A percentile compares a stretch with the other conserved stretches of the same genome.
Conservation (phyloP, 2,888 invertebrate genomes). For the Sinohyriopsis cumingii region DNA sequence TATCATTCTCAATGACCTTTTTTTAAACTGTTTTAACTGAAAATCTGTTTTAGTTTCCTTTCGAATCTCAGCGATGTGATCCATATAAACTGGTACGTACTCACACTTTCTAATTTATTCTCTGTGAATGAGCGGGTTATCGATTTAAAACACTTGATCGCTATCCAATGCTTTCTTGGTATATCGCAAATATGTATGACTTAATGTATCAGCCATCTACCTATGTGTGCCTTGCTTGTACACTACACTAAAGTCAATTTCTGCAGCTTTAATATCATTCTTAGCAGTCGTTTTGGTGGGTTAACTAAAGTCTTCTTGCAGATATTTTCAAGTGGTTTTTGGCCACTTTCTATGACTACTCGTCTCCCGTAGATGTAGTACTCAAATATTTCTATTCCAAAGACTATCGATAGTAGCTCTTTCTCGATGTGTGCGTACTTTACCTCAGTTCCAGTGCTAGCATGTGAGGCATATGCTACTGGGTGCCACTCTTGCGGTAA, state of each 20-base stretch:
- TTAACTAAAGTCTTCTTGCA: slow-evolving; percentile 25
- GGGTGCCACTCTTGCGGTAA: slow-evolving; percentile 36
- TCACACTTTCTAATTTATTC: slow-evolving; percentile 16
- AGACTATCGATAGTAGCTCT: slow-evolving; percentile 39
- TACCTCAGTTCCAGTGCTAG: slow-evolving; percentile 32
- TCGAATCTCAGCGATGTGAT: too few species aligned
- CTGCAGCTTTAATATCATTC: slow-evolving; percentile 41
- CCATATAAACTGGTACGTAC: not conserved
- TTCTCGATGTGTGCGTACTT: slow-evolving; percentile 47
- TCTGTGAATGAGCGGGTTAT: slow-evolving; percentile 6
- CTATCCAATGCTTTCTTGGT: too few species aligned
- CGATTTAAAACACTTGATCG: not conserved
- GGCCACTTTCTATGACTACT: slow-evolving; percentile 30
- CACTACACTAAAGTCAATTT: not conserved
- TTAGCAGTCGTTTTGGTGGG: slow-evolving; percentile 36
- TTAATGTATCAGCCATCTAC: slow-evolving; percentile 29
- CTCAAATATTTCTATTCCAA: slow-evolving; percentile 32
- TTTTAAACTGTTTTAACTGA: slow-evolving; percentile 12
- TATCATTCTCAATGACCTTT: slow-evolving; percentile 18
- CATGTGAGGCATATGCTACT: slow-evolving; percentile 33
- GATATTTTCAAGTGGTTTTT: slow-evolving; percentile 39
- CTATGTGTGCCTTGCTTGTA: too few species aligned
- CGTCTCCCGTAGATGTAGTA: slow-evolving; percentile 32
- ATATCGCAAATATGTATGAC: slow-evolving; percentile 8
- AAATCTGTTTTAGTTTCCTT: slow-evolving; percentile 8